A percentile compares a stretch with the other conserved stretches of the same genome.
phyloP scores from a whole-genome alignment of 2,888 invertebrate genomes.

The Sisyra nigra region DNA sequence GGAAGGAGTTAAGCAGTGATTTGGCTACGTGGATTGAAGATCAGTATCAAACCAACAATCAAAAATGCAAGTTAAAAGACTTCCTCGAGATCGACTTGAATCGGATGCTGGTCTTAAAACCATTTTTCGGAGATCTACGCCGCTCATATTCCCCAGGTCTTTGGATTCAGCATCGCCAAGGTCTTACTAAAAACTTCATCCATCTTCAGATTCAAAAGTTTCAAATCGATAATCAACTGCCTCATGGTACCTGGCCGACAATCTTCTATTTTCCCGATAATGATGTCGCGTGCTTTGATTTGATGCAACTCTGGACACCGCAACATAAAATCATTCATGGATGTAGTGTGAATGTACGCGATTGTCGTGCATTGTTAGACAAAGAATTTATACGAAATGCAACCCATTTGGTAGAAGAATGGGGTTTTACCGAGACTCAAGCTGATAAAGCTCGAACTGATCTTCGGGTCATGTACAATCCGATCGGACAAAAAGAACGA shows the following conservation, averaged over 20 bases:
- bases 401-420: constrained; percentile 42
- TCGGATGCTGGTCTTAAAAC: constrained; percentile 77
- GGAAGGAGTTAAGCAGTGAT: constrained; percentile 64
- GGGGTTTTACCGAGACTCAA: constrained; percentile 39
- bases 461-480: constrained; percentile 16
- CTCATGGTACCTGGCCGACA: constrained; percentile 44
- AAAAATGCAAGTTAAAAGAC: constrained; percentile 59
- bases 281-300: constrained; percentile 43
- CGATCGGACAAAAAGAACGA: not conserved
- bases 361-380: constrained; percentile 52
- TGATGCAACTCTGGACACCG: constrained; percentile 35
- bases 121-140: constrained; percentile 63
- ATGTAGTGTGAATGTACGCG: constrained; percentile 41
- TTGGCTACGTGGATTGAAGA: constrained; percentile 70
- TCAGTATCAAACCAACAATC: constrained; percentile 50
- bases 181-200: constrained; percentile 46
- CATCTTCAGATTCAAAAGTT: constrained; percentile 49
- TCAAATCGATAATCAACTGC: constrained; percentile 62
- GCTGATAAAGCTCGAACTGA: constrained; percentile 38
- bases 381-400: constrained; percentile 47
- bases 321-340: constrained; percentile 15
- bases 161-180: constrained; percentile 56
- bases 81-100: constrained; percentile 65
- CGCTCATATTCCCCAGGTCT: constrained; percentile 58
- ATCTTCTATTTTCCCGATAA: constrained; percentile 43